Percentiles rank a stretch among this genome's conserved stretches.
These are phyloP conservation scores for Triplophysa siluroides DNA, from an alignment of 2,113 vertebrate species.

Conservation along the genomic window DNA sequence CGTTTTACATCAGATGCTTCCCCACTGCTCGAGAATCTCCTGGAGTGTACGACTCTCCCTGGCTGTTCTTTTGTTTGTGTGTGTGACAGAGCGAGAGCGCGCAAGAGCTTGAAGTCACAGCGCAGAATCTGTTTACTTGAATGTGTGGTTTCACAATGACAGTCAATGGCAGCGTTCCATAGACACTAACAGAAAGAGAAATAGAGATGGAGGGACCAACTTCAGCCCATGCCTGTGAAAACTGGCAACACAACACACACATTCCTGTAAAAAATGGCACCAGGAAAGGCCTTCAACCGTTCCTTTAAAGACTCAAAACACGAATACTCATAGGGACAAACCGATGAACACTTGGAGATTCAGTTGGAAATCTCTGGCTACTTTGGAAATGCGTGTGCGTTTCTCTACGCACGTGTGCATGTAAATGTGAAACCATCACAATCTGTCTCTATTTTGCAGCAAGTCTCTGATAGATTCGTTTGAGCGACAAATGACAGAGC, in stretches of 20 bases:
- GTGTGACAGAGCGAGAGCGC: slow-evolving; percentile 28
- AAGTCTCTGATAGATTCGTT: background rate
- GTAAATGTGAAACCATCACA: slow-evolving; percentile 1
- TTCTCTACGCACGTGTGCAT: slow-evolving; percentile 3
- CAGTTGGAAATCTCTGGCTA: background rate
- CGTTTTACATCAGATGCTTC: slow-evolving; percentile 21
- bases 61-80: slow-evolving; percentile 38
- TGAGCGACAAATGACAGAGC: background rate
- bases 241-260: background rate
- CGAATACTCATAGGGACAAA: background rate
- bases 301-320: background rate
- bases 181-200: background rate
- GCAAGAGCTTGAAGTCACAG: slow-evolving; percentile 30
- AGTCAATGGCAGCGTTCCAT: slow-evolving; percentile 11
- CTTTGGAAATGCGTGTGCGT: background rate
- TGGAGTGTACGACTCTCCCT: slow-evolving; percentile 23
- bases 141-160: slow-evolving; percentile 35
- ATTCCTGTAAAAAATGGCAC: slow-evolving; percentile 2
- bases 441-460: background rate
- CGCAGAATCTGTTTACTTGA: slow-evolving; percentile 27
- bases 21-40: slow-evolving; percentile 7
- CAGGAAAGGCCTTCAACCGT: background rate
- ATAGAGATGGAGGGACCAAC: background rate
- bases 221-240: background rate
- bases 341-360: background rate